Evolutionary conservation across 1,140 invertebrate species (phyloP).

Genomic region (Trichogramma pretiosum): DNA sequence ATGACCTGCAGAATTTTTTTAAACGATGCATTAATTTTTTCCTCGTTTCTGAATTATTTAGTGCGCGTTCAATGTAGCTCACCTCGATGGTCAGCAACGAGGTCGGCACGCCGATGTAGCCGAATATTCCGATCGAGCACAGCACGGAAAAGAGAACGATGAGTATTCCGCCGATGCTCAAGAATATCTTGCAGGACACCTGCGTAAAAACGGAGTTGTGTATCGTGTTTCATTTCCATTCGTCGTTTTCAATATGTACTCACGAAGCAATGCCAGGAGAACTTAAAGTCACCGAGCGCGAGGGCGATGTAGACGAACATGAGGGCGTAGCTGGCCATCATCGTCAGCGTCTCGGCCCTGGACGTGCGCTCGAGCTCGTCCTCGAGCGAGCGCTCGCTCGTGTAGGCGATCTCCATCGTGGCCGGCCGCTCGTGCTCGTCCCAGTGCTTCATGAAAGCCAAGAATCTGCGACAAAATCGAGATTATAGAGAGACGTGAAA

Average conservation of each 20-base stretch:
- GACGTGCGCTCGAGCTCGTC: slow-evolving; percentile 90
- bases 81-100: slow-evolving; percentile 94
- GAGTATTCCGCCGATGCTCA: slow-evolving; percentile 78
- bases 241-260: no score
- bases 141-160: slow-evolving; percentile 87
- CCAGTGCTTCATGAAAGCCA: slow-evolving; percentile 83
- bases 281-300: slow-evolving; percentile 77
- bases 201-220: no score
- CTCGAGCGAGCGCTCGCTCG: slow-evolving; percentile 87
- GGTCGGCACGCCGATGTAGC: slow-evolving; percentile 78
- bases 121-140: slow-evolving; percentile 89
- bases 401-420: slow-evolving; percentile 81
- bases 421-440: slow-evolving; percentile 54
- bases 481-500: not conserved
- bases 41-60: no score
- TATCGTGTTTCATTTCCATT: no score
- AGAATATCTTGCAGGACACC: slow-evolving; percentile 10
- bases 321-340: slow-evolving; percentile 89
- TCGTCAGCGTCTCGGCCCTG: slow-evolving; percentile 82
- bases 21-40: no score
- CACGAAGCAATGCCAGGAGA: slow-evolving; percentile 32
- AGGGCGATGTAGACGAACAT: slow-evolving; percentile 97
- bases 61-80: no score
- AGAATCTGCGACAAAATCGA: slow-evolving; percentile 45
- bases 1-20: slow-evolving; percentile 63